These are phyloP conservation scores for Mus caroli DNA, from an alignment of 2,797 vertebrate species.

Conservation along the genomic window DNA sequence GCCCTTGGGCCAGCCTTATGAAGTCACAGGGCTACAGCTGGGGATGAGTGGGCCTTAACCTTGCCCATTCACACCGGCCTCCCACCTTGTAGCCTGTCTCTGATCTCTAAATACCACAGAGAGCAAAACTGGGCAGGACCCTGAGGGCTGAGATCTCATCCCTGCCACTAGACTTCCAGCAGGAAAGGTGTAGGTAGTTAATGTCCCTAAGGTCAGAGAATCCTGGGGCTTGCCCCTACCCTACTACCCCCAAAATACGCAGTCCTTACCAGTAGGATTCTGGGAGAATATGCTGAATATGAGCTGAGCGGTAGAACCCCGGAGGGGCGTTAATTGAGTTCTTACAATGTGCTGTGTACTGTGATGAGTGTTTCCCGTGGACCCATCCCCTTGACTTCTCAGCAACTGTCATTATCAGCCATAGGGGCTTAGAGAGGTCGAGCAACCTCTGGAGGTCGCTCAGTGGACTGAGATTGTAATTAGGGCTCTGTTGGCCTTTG, in stretches of 20 bases:
- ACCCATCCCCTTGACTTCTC: neutral
- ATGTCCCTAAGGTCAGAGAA: neutral
- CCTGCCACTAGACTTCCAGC: neutral
- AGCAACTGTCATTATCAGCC: neutral
- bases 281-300: neutral
- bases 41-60: neutral
- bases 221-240: neutral
- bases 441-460: neutral
- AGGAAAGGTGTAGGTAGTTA: neutral
- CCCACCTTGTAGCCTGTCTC: neutral
- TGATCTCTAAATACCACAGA: neutral
- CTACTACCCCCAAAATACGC: neutral
- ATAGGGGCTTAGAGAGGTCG: constrained; percentile 13
- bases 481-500: neutral
- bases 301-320: rapidly evolving
- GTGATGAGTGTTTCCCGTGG: neutral
- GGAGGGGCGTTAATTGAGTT: neutral
- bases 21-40: neutral
- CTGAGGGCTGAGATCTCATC: neutral
- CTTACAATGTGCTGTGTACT: neutral
- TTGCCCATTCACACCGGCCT: neutral
- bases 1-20: neutral
- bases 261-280: neutral
- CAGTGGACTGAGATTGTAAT: constrained; percentile 50
- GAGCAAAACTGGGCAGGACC: neutral